Evolutionary conservation across 2,888 invertebrate species (phyloP).

Genomic region (Sphaerophoria rueppellii): DNA sequence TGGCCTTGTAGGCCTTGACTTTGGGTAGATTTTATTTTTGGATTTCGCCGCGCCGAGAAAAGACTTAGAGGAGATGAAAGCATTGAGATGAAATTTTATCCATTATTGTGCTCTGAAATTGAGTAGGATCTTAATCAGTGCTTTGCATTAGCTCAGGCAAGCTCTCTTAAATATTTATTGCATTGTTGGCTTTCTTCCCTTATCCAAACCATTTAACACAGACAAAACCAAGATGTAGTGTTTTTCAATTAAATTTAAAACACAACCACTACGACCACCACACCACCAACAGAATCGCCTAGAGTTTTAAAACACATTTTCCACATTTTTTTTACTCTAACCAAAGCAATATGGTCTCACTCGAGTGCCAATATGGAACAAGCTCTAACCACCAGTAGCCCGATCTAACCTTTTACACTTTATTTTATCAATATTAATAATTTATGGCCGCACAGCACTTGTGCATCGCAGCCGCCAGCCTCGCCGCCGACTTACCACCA

Average conservation of each 20-base stretch:
- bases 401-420: neutral
- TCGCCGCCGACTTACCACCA: neutral
- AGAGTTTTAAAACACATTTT: conserved; percentile 47
- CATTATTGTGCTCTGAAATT: too few relatives aligned
- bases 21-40: too few relatives aligned
- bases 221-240: conserved; percentile 6
- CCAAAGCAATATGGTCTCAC: conserved; percentile 47
- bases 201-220: conserved; percentile 2
- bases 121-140: too few relatives aligned
- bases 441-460: conserved; percentile 53
- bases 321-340: conserved; percentile 3
- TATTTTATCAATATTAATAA: conserved; percentile 32
- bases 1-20: too few relatives aligned
- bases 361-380: conserved; percentile 43
- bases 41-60: too few relatives aligned
- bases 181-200: too few relatives aligned
- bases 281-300: conserved; percentile 2
- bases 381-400: conserved; percentile 25
- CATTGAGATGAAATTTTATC: too few relatives aligned
- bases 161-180: too few relatives aligned
- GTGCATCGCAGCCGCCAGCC: neutral
- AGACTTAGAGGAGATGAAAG: too few relatives aligned
- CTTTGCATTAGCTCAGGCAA: too few relatives aligned
- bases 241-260: neutral
- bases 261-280: neutral